phyloP scores from a whole-genome alignment of 2,888 invertebrate species.

The Hymenopus coronatus region DNA sequence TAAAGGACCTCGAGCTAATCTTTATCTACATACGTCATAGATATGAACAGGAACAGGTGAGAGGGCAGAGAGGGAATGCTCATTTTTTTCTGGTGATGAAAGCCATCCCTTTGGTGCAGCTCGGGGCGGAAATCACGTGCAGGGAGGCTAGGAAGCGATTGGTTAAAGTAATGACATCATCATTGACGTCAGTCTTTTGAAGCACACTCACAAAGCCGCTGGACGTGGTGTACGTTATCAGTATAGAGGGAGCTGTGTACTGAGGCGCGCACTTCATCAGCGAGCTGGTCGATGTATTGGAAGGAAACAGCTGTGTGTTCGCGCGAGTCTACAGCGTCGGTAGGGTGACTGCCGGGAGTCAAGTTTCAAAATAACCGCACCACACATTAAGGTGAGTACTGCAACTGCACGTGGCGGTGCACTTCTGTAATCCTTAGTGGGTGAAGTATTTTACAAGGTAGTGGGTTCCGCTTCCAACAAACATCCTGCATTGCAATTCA shows the following conservation, averaged over 20 bases:
- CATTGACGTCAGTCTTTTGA: not conserved
- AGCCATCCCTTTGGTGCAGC: too few species aligned
- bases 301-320: not conserved
- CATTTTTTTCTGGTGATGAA: too few species aligned
- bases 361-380: not conserved
- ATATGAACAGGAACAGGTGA: too few species aligned
- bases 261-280: not conserved
- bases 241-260: not conserved
- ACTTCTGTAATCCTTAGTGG: not conserved
- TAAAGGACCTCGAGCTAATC: too few species aligned
- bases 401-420: not conserved
- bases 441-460: too few species aligned
- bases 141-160: not conserved
- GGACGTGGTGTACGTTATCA: not conserved
- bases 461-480: too few species aligned
- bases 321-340: not conserved
- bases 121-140: too few species aligned
- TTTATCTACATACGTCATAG: too few species aligned
- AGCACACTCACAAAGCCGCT: not conserved
- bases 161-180: not conserved
- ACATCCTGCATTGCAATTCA: too few species aligned
- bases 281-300: not conserved
- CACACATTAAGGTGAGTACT: not conserved
- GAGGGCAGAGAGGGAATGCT: too few species aligned
- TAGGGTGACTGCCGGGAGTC: not conserved